Evolutionary conservation across 30 jellyfish, hydroid and myxozoan species (phyloP).

Genomic region (Aurelia sp.): DNA sequence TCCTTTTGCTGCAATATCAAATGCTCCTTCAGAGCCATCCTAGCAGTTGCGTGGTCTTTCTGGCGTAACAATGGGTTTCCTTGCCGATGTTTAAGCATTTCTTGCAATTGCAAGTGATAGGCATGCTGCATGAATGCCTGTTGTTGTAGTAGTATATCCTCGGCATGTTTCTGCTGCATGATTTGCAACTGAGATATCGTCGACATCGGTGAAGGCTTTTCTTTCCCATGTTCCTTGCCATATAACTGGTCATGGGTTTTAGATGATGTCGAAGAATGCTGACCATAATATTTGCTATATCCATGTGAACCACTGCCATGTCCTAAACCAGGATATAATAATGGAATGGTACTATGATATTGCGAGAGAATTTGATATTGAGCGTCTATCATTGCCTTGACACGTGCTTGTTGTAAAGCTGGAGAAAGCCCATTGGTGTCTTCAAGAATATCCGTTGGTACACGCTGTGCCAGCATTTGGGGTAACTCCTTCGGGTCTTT

Average conservation of each 20-base stretch:
- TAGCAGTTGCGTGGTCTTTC: constrained; percentile 81
- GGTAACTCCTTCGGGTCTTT: constrained; percentile 87
- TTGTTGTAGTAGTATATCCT: constrained; percentile 72
- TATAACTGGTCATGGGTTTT: constrained; percentile 29
- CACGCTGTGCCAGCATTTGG: constrained; percentile 71
- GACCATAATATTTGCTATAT: constrained; percentile 34
- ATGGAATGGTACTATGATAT: constrained; percentile 61
- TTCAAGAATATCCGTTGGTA: constrained; percentile 64
- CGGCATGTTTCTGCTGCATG: constrained; percentile 76
- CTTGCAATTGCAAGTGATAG: constrained; percentile 57
- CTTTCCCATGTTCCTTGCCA: constrained; percentile 55
- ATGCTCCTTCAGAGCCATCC: constrained; percentile 88
- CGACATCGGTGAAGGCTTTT: constrained; percentile 49
- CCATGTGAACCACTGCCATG: constrained; percentile 31
- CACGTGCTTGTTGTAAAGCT: constrained; percentile 79
- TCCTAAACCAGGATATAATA: constrained; percentile 64
- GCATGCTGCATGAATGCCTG: constrained; percentile 76
- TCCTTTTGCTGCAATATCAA: constrained; percentile 79
- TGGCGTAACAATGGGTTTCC: constrained; percentile 61
- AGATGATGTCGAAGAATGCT: constrained; percentile 12
- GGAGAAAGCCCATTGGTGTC: constrained; percentile 76
- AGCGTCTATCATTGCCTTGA: constrained; percentile 80
- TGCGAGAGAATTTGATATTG: constrained; percentile 78
- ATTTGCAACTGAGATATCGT: constrained; percentile 60
- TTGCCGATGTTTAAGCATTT: constrained; percentile 50